Base-by-base conservation (phyloP, 1,140 invertebrate genomes). In the Sminthurinus signatus region DNA sequence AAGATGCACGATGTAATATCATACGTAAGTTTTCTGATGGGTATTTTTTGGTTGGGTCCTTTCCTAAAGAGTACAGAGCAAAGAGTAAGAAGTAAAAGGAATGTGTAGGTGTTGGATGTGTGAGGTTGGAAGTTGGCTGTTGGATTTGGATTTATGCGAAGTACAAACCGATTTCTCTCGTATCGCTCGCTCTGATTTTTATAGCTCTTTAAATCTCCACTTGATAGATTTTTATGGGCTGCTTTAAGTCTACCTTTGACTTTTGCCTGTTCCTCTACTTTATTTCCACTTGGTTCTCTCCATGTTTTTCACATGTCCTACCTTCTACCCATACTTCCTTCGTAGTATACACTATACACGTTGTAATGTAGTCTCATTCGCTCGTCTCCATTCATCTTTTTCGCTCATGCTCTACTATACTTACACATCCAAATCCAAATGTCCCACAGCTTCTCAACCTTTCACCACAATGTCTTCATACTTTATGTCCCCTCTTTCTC, bases 191-290 rank as follows among this genome's bases (percentile, higher is more conserved):
- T 57, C 54, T 63, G 61, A 63, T 63, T 63, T 58, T 63, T 63
- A 63, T 63, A 54, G 61, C 61, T 55, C 61, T 63, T 63, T 63
- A 63, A 63, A 63, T 63, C 61, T 63, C 52, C 52, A 63, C 61
- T 63, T 63, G 61, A 63, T 63, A 63, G 61, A 63, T 63, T 63
- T 63, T 63, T 63, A 63, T 63, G 61, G 61, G 39, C 44, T 59
- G 36, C n/a, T 59, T 39, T 43, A 28, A 27, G 48, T 54, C 60
- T 62, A 62, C 60, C 60, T 62, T 62, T 62, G 60, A 62, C 60
- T 62, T 50, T 29, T 52, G 23, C 23, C 50, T 52, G 27, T 52
- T 52, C 23, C 50, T 52, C n/a, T 52, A 29, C 32, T 36, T 15
- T 15, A 15, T 15, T 36, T 8, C 17, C 17, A 39, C 36, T 8